These are phyloP conservation scores for Clupea harengus DNA, from an alignment of 2,113 vertebrate genomes.

Conservation along the genomic window DNA sequence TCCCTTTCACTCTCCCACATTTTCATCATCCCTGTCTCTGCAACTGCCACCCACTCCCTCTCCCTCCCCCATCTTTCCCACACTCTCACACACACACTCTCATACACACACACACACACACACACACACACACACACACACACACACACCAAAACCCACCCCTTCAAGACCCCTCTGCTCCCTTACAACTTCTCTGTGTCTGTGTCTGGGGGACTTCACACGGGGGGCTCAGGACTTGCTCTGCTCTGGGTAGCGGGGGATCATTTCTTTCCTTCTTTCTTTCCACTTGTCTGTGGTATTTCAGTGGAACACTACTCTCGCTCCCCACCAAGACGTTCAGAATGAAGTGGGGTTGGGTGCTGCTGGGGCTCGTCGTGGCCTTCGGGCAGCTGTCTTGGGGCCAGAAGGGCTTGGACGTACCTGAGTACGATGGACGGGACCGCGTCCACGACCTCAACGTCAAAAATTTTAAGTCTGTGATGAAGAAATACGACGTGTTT, in stretches of 20 bases:
- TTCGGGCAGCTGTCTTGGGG: constrained; percentile 60
- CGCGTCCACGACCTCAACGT: constrained; percentile 79
- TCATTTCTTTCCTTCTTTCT: constrained; percentile 59
- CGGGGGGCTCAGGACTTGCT: constrained; percentile 70
- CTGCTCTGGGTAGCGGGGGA: constrained; percentile 71
- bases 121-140: constrained; percentile 42
- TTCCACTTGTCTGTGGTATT: constrained; percentile 7
- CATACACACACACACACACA: constrained; percentile 28
- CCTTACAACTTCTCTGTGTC: constrained; percentile 53
- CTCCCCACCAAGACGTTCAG: constrained; percentile 42
- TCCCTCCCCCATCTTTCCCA: constrained; percentile 5
- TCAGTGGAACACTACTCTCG: constrained; percentile 31
- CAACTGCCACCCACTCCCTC: constrained; percentile 18
- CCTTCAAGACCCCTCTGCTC: constrained; percentile 60
- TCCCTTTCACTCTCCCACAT: not conserved
- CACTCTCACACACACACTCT: constrained; percentile 9
- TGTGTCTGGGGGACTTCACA: constrained; percentile 66
- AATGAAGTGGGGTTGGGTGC: constrained; percentile 77
- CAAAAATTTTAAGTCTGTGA: constrained; percentile 85
- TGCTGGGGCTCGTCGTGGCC: constrained; percentile 67
- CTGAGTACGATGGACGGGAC: constrained; percentile 84
- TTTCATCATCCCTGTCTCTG: not conserved
- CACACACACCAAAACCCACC: constrained; percentile 63
- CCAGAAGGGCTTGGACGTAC: constrained; percentile 80
- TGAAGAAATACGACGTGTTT: constrained; percentile 87